Conservation (phyloP, 2,888 invertebrate genomes). For the Lasioglossum leucozonium region DNA sequence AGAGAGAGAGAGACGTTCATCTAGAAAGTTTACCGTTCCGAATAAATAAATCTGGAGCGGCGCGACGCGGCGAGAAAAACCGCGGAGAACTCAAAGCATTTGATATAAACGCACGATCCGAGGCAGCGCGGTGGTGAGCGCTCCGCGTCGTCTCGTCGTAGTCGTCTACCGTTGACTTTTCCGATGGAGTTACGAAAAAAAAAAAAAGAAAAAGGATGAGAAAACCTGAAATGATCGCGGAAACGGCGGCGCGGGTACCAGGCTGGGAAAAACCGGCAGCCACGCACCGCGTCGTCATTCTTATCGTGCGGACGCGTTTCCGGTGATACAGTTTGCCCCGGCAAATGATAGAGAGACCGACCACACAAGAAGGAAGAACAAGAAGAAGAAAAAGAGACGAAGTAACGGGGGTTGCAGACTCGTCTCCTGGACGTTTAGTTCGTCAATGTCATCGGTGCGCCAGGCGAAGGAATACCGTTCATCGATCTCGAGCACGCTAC, state of each 20-base stretch:
- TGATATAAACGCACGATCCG: not conserved
- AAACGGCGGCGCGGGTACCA: not conserved
- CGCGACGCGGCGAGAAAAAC: not conserved
- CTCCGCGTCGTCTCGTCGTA: no score
- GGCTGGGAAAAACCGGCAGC: slow-evolving; percentile 4
- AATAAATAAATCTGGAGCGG: not conserved
- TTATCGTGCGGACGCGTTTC: slow-evolving; percentile 24
- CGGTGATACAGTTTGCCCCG: slow-evolving; percentile 4
- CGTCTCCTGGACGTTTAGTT: slow-evolving; percentile 14
- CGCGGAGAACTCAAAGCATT: not conserved
- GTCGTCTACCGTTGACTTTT: slow-evolving; percentile 5
- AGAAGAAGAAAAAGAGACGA: not conserved
- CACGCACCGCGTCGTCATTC: not conserved
- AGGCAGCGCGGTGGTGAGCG: no score
- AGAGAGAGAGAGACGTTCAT: not conserved
- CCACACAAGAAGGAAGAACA: not conserved
- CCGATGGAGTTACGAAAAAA: not conserved
- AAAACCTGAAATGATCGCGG: not conserved
- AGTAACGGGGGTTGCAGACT: slow-evolving; percentile 49
- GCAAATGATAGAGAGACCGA: slow-evolving; percentile 3
- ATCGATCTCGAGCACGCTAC: slow-evolving; percentile 59
- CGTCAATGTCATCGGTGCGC: slow-evolving; percentile 46
- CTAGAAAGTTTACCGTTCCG: not conserved
- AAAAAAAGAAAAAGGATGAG: not conserved
- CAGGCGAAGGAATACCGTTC: slow-evolving; percentile 65